A percentile compares a stretch with the other conserved stretches of the same genome.
Evolutionary conservation across 1,140 invertebrate genomes (phyloP).

Genomic region (Zaprionus nigranus): DNA sequence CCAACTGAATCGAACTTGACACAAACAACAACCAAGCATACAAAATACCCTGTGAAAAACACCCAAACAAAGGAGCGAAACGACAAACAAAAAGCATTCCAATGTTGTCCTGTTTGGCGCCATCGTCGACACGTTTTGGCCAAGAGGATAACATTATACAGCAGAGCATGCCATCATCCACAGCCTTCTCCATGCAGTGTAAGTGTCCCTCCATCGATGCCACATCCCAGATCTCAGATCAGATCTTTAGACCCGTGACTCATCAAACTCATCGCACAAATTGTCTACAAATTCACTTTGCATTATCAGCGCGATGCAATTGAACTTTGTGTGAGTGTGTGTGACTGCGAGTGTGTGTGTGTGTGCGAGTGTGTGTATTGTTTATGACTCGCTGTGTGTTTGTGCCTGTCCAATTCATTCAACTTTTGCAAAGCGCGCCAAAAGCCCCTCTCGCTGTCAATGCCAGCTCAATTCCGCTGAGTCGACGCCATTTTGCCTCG

Average conservation of each 20-base stretch:
- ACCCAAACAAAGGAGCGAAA: conserved; percentile 16
- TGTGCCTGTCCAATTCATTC: conserved; percentile 46
- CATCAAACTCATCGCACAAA: conserved; percentile 21
- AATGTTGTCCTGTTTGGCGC: conserved; percentile 84
- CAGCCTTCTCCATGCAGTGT: conserved; percentile 84
- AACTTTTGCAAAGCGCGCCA: conserved; percentile 67
- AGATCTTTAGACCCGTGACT: conserved; percentile 14
- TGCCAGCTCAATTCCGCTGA: conserved; percentile 27
- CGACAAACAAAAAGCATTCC: conserved; percentile 76
- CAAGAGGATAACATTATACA: conserved; percentile 84
- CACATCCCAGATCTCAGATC: background rate
- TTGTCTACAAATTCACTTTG: conserved; percentile 51
- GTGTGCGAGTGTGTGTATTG: conserved; percentile 12
- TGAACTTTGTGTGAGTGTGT: conserved; percentile 40
- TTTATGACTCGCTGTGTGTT: conserved; percentile 14
- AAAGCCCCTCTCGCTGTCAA: conserved; percentile 48
- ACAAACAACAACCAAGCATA: conserved; percentile 7
- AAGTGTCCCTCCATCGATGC: conserved; percentile 53
- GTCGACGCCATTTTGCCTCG: conserved; percentile 58
- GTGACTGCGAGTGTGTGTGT: conserved; percentile 16
- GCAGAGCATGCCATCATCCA: conserved; percentile 84
- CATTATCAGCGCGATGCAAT: conserved; percentile 74
- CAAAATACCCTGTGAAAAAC: conserved; percentile 17
- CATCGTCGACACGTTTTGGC: conserved; percentile 84
- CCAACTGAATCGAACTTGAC: background rate